These are phyloP conservation scores for Steinernema hermaphroditum DNA, from an alignment of 2,888 invertebrate genomes.

Conservation along the genomic window DNA sequence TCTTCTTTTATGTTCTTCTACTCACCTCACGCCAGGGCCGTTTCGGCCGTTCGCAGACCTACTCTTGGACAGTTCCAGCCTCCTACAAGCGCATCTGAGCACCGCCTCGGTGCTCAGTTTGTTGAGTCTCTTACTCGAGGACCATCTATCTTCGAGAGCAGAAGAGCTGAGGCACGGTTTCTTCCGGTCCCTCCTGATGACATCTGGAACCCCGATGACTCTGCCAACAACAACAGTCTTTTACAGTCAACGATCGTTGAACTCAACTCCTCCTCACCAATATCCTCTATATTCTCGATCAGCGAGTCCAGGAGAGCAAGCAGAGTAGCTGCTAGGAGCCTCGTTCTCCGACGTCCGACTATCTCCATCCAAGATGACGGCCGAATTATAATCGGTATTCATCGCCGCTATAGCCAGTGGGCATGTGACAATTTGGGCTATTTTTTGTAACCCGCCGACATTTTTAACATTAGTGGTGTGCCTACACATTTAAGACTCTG, in stretches of 20 bases:
- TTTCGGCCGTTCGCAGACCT: slow-evolving; percentile 38
- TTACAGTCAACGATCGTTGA: slow-evolving; percentile 37
- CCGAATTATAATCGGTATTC: slow-evolving; percentile 60
- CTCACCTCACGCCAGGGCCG: slow-evolving; percentile 50
- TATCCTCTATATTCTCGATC: slow-evolving; percentile 55
- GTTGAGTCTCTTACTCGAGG: slow-evolving; percentile 38
- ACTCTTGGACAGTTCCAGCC: slow-evolving; percentile 36
- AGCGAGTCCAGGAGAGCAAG: slow-evolving; percentile 44
- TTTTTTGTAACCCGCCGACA: too few species aligned
- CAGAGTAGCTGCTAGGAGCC: slow-evolving; percentile 37
- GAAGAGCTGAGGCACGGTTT: neutral
- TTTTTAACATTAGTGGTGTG: too few species aligned
- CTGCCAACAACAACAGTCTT: slow-evolving; percentile 38
- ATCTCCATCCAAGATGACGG: slow-evolving; percentile 65
- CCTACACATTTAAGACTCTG: too few species aligned
- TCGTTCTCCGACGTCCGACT: slow-evolving; percentile 58
- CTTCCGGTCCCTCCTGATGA: slow-evolving; percentile 3
- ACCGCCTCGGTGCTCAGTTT: slow-evolving; percentile 37
- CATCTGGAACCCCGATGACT: slow-evolving; percentile 34
- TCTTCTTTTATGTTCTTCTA: slow-evolving; percentile 56
- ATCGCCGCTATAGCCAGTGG: neutral
- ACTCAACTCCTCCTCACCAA: slow-evolving; percentile 45
- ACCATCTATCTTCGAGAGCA: slow-evolving; percentile 36
- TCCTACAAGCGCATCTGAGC: slow-evolving; percentile 2
- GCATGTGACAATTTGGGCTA: slow-evolving; percentile 17